Conservation (phyloP, 2,113 vertebrate species). For the Equus przewalskii region DNA sequence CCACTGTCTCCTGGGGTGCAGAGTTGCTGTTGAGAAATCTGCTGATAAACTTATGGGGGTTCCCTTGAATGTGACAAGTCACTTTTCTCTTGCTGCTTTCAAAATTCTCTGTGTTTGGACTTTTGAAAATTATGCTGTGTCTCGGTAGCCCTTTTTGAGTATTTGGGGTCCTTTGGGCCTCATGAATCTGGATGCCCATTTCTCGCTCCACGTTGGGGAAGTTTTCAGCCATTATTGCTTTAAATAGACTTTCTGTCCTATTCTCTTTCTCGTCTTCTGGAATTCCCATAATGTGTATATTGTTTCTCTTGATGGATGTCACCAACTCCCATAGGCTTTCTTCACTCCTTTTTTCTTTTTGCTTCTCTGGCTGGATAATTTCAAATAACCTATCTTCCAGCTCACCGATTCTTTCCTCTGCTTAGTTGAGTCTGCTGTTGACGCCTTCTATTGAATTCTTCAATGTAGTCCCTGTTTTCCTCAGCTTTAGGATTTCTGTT, state of each 20-base stretch:
- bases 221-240: conserved; percentile 19
- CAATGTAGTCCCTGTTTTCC: neutral
- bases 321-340: neutral
- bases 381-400: neutral
- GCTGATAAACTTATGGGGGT: neutral
- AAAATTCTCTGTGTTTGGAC: neutral
- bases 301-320: neutral
- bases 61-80: neutral
- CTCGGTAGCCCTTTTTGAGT: neutral
- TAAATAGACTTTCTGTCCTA: neutral
- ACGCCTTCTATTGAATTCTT: neutral
- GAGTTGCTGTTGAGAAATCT: neutral
- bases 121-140: neutral
- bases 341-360: neutral
- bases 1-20: neutral
- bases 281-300: neutral
- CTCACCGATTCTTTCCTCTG: neutral
- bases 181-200: neutral
- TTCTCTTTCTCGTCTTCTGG: neutral
- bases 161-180: neutral
- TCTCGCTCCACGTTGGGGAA: neutral
- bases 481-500: neutral
- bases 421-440: neutral
- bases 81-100: neutral
- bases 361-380: neutral